These are phyloP conservation scores for Gari tellinella DNA, from an alignment of 2,888 invertebrate genomes.

Conservation along the genomic window DNA sequence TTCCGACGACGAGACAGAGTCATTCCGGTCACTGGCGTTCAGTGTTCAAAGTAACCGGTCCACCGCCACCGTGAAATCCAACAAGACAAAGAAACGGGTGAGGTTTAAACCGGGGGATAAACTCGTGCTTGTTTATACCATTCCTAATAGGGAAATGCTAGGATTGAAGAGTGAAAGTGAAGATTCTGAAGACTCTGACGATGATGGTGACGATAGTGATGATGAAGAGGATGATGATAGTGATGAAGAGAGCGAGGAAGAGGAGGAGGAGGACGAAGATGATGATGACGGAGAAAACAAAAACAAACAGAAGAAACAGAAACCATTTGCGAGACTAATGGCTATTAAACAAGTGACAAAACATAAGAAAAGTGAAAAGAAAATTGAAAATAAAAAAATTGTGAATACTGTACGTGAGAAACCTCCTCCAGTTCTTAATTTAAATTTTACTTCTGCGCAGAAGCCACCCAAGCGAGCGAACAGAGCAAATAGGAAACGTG, in stretches of 20 bases:
- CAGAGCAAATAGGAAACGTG: constrained; percentile 9
- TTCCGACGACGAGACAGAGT: constrained; percentile 26
- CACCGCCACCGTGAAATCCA: constrained; percentile 43
- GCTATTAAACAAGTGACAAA: constrained; percentile 43
- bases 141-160: constrained; percentile 58
- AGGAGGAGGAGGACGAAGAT: constrained; percentile 28
- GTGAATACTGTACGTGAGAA: neutral
- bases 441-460: neutral
- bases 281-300: constrained; percentile 32
- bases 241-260: constrained; percentile 28
- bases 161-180: constrained; percentile 57
- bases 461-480: neutral
- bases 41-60: constrained; percentile 37
- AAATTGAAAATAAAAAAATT: too few relatives aligned
- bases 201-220: constrained; percentile 41
- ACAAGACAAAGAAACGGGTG: constrained; percentile 51
- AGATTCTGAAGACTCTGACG: constrained; percentile 41
- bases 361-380: constrained; percentile 4
- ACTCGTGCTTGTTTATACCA: constrained; percentile 49
- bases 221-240: constrained; percentile 36
- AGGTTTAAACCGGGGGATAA: constrained; percentile 58
- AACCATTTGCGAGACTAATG: constrained; percentile 43
- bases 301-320: constrained; percentile 16
- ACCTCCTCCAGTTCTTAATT: neutral
- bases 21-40: constrained; percentile 37